These are phyloP conservation scores for Ornithorhynchus anatinus DNA, from an alignment of 2,113 vertebrate species.

Conservation along the genomic window DNA sequence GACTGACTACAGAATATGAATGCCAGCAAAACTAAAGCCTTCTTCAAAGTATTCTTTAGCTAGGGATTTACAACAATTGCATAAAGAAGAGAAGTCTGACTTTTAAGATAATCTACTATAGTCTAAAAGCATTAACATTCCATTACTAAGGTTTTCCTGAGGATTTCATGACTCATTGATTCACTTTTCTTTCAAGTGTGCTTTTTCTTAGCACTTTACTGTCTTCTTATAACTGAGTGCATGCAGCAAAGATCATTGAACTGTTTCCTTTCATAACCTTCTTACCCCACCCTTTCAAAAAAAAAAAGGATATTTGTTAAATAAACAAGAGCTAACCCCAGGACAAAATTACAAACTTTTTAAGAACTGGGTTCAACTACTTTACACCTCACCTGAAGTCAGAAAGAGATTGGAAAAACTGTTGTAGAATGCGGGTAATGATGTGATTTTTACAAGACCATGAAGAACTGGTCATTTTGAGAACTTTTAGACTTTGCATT, in stretches of 20 bases:
- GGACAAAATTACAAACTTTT: slow-evolving; percentile 41
- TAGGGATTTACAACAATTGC: slow-evolving; percentile 76
- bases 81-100: slow-evolving; percentile 77
- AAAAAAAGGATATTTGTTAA: slow-evolving; percentile 24
- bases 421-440: slow-evolving; percentile 37
- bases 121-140: slow-evolving; percentile 86
- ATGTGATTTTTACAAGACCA: slow-evolving; percentile 34
- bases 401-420: slow-evolving; percentile 36
- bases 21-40: slow-evolving; percentile 70
- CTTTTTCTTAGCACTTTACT: slow-evolving; percentile 62
- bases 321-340: slow-evolving; percentile 49
- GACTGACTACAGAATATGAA: slow-evolving; percentile 59
- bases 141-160: slow-evolving; percentile 80
- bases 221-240: slow-evolving; percentile 48
- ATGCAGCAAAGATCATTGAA: slow-evolving; percentile 61
- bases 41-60: slow-evolving; percentile 77
- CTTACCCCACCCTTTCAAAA: slow-evolving; percentile 36
- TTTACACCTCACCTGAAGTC: background rate
- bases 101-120: slow-evolving; percentile 89
- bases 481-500: slow-evolving; percentile 53
- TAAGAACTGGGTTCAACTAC: background rate
- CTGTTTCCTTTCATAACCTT: slow-evolving; percentile 65
- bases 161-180: slow-evolving; percentile 79
- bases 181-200: slow-evolving; percentile 71
- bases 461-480: slow-evolving; percentile 48